Percentiles rank a stretch among this genome's conserved stretches.
Evolutionary conservation across 2,797 vertebrate species (phyloP).

Genomic region (Clarias fuscus): DNA sequence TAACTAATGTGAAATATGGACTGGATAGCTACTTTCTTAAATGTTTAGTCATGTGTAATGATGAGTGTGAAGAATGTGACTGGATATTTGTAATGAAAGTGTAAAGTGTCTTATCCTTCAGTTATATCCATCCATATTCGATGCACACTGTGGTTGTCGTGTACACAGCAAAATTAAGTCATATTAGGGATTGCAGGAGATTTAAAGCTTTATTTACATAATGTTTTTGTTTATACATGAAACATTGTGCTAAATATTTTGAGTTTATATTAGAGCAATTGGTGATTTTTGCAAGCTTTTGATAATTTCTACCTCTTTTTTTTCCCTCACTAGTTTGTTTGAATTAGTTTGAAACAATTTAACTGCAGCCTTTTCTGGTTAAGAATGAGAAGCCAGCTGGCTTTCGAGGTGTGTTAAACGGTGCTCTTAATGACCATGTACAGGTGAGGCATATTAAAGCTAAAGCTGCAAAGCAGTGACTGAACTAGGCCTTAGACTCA

Average conservation of each 20-base stretch:
- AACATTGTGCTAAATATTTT: slow-evolving; percentile 4
- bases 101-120: neutral
- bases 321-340: neutral
- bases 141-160: slow-evolving; percentile 3
- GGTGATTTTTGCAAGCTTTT: neutral
- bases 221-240: slow-evolving; percentile 5
- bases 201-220: neutral
- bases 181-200: neutral
- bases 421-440: slow-evolving; percentile 30
- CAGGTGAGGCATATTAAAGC: slow-evolving; percentile 17
- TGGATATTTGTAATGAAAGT: slow-evolving; percentile 14
- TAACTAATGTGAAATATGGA: neutral
- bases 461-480: slow-evolving; percentile 40
- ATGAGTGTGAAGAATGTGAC: slow-evolving; percentile 16
- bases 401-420: slow-evolving; percentile 6
- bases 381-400: neutral
- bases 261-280: neutral
- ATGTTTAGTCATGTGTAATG: slow-evolving; percentile 11
- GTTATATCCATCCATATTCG: neutral
- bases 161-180: neutral
- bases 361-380: slow-evolving; percentile 13
- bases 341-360: neutral
- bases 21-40: neutral
- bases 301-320: slow-evolving; percentile 27
- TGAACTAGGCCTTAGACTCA: slow-evolving; percentile 45